phyloP scores from a whole-genome alignment of 2,797 vertebrate species.

The Parambassis ranga region DNA sequence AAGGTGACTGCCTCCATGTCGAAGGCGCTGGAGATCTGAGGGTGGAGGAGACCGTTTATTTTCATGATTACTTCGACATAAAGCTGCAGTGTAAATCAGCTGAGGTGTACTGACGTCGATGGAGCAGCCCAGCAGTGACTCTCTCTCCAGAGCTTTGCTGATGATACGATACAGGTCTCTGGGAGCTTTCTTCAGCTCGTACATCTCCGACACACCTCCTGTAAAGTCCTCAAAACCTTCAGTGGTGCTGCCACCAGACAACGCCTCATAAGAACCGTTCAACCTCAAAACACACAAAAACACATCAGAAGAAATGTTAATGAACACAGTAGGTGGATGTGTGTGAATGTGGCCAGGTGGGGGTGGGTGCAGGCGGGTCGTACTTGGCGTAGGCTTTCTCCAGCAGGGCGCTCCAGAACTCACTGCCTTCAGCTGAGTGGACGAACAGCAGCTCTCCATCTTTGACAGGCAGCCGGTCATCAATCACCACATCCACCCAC shows the following conservation, averaged over 20 bases:
- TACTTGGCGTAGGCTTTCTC: conserved; percentile 95
- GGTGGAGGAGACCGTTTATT: neutral
- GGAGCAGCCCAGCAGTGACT: conserved; percentile 90
- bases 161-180: conserved; percentile 84
- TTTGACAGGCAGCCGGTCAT: conserved; percentile 88
- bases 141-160: conserved; percentile 82
- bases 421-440: conserved; percentile 83
- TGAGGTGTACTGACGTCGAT: conserved; percentile 82
- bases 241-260: conserved; percentile 88
- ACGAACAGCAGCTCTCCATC: conserved; percentile 88
- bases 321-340: too few species aligned
- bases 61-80: too few species aligned
- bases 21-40: conserved; percentile 83
- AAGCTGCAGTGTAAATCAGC: neutral
- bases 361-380: too few species aligned
- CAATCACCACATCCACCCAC: conserved; percentile 90
- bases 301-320: fast-evolving
- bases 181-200: conserved; percentile 82
- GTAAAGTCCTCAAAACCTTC: conserved; percentile 96
- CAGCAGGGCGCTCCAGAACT: conserved; percentile 95
- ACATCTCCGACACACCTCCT: conserved; percentile 86
- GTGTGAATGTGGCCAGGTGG: too few species aligned
- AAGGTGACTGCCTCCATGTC: conserved; percentile 90
- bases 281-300: conserved; percentile 68
- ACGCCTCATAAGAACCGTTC: conserved; percentile 87